These are phyloP conservation scores for Dendrolimus pini DNA, from an alignment of 2,888 invertebrate species.

Conservation along the genomic window DNA sequence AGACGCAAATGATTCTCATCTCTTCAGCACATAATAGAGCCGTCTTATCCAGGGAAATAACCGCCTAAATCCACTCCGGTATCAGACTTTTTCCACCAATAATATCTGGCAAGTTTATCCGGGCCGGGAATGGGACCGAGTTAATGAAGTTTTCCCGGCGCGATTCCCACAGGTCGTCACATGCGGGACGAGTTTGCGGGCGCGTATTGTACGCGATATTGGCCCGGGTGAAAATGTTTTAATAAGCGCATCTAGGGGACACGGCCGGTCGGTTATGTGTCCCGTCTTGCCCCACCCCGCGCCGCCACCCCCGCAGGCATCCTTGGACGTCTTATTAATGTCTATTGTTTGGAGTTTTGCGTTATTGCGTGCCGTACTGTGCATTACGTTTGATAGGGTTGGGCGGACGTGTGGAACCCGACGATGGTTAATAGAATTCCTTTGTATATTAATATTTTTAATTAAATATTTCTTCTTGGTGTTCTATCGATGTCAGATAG, in stretches of 20 bases:
- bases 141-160: slow-evolving; percentile 77
- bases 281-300: not conserved
- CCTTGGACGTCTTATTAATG: slow-evolving; percentile 63
- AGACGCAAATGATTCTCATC: too few species aligned
- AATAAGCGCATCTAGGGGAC: slow-evolving; percentile 69
- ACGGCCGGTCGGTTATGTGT: slow-evolving; percentile 33
- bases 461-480: not conserved
- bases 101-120: slow-evolving; percentile 2
- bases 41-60: not conserved
- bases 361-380: slow-evolving; percentile 54
- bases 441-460: not conserved
- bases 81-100: not conserved
- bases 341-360: slow-evolving; percentile 72
- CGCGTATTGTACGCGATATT: slow-evolving; percentile 75
- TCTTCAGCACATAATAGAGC: not conserved
- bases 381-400: not conserved
- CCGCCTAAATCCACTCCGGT: not conserved
- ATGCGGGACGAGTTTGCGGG: slow-evolving; percentile 66
- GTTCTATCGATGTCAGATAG: too few species aligned
- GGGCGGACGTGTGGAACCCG: not conserved
- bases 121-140: slow-evolving; percentile 35
- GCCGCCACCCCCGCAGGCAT: slow-evolving; percentile 29
- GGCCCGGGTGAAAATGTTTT: slow-evolving; percentile 69
- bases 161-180: slow-evolving; percentile 77
- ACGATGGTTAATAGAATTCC: not conserved